Percentiles rank a stretch among this genome's conserved stretches.
phyloP scores from a whole-genome alignment of 1,140 invertebrate genomes.

The Asobara japonica region DNA sequence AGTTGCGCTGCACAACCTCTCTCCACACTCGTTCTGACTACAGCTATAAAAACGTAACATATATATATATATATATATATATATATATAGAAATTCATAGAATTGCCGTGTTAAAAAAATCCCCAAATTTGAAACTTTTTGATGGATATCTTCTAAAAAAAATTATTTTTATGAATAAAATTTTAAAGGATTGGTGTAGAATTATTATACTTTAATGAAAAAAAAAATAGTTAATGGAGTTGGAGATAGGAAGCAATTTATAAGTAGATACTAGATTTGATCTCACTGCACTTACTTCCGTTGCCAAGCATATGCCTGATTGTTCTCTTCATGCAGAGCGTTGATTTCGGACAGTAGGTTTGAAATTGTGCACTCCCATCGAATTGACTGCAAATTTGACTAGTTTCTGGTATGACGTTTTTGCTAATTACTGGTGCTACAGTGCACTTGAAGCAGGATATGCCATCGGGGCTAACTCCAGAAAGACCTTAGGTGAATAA shows the following conservation, averaged over 20 bases:
- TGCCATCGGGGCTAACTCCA: slow-evolving; percentile 37
- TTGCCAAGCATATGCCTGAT: slow-evolving; percentile 71
- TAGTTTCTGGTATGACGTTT: slow-evolving; percentile 63
- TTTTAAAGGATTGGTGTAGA: too few relatives aligned
- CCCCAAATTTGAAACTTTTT: too few relatives aligned
- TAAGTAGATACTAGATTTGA: too few relatives aligned
- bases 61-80: not conserved
- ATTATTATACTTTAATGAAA: too few relatives aligned
- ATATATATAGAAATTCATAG: not conserved
- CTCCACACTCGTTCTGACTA: slow-evolving; percentile 69
- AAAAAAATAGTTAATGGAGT: too few relatives aligned
- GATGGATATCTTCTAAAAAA: too few relatives aligned
- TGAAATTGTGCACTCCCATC: slow-evolving; percentile 74
- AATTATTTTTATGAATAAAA: slow-evolving; percentile 10
- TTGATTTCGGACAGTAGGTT: slow-evolving; percentile 80
- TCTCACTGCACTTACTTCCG: slow-evolving; percentile 73
- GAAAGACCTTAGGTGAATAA: slow-evolving; percentile 40
- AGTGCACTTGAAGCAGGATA: slow-evolving; percentile 75
- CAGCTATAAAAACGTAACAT: slow-evolving; percentile 64
- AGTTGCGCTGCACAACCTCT: slow-evolving; percentile 80
- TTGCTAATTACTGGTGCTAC: slow-evolving; percentile 67
- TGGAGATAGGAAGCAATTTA: too few relatives aligned
- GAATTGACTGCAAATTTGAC: slow-evolving; percentile 69
- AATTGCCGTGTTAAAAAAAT: too few relatives aligned
- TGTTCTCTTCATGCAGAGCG: slow-evolving; percentile 81